Base-by-base conservation (phyloP, 2,888 invertebrate genomes). In the Leistus spinibarbis region DNA sequence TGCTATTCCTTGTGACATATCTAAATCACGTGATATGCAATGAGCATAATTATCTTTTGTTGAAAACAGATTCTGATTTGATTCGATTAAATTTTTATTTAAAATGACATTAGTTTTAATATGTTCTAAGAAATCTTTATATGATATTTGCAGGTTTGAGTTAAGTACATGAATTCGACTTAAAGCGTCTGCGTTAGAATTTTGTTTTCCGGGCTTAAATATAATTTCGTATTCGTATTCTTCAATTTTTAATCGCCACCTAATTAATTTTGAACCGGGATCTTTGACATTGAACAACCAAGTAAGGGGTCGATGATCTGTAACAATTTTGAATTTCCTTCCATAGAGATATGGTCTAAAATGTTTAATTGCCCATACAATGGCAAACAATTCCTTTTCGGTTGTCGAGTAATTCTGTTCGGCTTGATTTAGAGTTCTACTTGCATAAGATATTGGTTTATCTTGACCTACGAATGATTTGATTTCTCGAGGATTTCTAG, bases 221-320 rank as follows among this genome's bases (percentile, higher is more conserved):
- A 69, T 68, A 0, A 82, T 80, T 64, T 79, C 77, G n/a, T 79
- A 82, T 5, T 80, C 79, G 57, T 79, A 81, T 68, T 81, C 80
- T 10, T 80, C 77, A 0, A 82, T 54, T 65, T 69, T 66, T 4
- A 81, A 57, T 20, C 80, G 68, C 81, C 81, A 82, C 16, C 80
- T 66, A 5, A 79, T 69, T 23, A 83, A 57, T 56, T 79, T 65
- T 0, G 80, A 80, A 7, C 76, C 76, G 0, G 80, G 81, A 1
- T 81, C 80, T 74, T 81, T 82, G 0, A 77, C 17, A 19, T 57
- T 79, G 22, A 79, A 77, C 5, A 82, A 71, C 80, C 80, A 81
- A 2, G 65, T 76, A 9, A 82, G 70, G 0, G 80, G 79, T 67
- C 76, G 54, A 64, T 82, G 82, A 67, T 82, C 81, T 0, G 78